A percentile compares a stretch with the other conserved stretches of the same genome.
Evolutionary conservation across 2,888 invertebrate species (phyloP).

Genomic region (Frankliniella intonsa): DNA sequence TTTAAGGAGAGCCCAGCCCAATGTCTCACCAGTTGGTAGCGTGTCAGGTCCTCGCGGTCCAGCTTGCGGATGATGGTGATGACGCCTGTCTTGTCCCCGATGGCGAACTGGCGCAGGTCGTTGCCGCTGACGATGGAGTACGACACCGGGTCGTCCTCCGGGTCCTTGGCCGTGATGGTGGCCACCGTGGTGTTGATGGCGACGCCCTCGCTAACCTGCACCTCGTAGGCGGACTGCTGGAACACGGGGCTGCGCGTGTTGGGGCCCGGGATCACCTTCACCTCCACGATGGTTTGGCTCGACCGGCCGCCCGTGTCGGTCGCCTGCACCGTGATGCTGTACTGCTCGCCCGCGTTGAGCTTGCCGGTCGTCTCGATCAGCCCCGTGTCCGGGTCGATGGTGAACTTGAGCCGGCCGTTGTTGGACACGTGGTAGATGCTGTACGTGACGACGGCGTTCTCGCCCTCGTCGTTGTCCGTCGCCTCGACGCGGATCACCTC

Average conservation of each 20-base stretch:
- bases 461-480: slow-evolving; percentile 78
- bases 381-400: slow-evolving; percentile 73
- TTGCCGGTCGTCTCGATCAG: slow-evolving; percentile 74
- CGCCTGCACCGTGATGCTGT: slow-evolving; percentile 71
- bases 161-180: slow-evolving; percentile 79
- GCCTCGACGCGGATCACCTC: slow-evolving; percentile 70
- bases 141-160: slow-evolving; percentile 78
- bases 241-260: slow-evolving; percentile 78
- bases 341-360: slow-evolving; percentile 79
- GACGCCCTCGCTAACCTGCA: slow-evolving; percentile 84
- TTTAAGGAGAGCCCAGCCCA: too few species aligned
- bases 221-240: slow-evolving; percentile 74
- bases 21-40: slow-evolving; percentile 72
- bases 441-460: slow-evolving; percentile 76
- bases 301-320: slow-evolving; percentile 73
- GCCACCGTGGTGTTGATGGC: slow-evolving; percentile 80
- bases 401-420: slow-evolving; percentile 80
- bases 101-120: slow-evolving; percentile 79
- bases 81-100: slow-evolving; percentile 81
- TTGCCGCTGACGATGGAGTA: slow-evolving; percentile 86
- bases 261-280: slow-evolving; percentile 76
- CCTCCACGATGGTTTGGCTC: slow-evolving; percentile 80
- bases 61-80: slow-evolving; percentile 79
- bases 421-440: slow-evolving; percentile 87
- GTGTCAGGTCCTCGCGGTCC: slow-evolving; percentile 82